Evolutionary conservation across 2,888 invertebrate genomes (phyloP), one percentile per base, ranked within the genome.

Genomic region (Heliconius sara): DNA sequence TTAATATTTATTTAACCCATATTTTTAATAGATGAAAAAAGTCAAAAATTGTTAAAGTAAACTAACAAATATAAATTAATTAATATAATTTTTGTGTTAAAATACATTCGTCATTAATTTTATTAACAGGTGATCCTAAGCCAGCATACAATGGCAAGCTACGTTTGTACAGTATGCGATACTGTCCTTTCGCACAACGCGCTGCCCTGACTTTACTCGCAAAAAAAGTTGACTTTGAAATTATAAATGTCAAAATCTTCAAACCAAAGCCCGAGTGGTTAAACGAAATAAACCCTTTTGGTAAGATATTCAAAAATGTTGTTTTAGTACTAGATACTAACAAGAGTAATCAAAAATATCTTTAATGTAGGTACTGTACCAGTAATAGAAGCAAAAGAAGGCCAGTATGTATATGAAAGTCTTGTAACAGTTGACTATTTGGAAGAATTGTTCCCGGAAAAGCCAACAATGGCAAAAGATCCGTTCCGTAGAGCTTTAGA

Each of bases 191-290:
- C 87, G 97, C 98, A 0, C 97, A 98, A 84, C 95, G 98, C 77
- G 96, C 96, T 5, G 96, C 97, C 84, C 93, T 98, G 34, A 96
- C 97, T 1, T 92, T 98, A 71, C 96, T 97, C 84, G 97, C 97
- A 6, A 98, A 98, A 90, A 96, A 96, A 84, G 95, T 98, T 82
- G 97, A 97, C 94, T 97, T 97, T 86, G 98, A 98, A 87, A 95
- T 96, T 1, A 96, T 98, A 57, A 97, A 97, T 88, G 95, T 97
- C 10, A 70, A 70, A 70, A 70, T 70, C 25, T 70, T 70, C 43
- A 70, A 96, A 97, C 90, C 91, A 71, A 98, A 98, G 88, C 98
- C 98, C 0, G 97, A 98, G 84, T 98, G 98, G 98, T 93, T 97
- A 88, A 70, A 43, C 19, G 43, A 43, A 16, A 70, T 70, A 7